These are phyloP conservation scores for Lissonota sp. DNA, from an alignment of 2,888 invertebrate species.

Conservation along the genomic window DNA sequence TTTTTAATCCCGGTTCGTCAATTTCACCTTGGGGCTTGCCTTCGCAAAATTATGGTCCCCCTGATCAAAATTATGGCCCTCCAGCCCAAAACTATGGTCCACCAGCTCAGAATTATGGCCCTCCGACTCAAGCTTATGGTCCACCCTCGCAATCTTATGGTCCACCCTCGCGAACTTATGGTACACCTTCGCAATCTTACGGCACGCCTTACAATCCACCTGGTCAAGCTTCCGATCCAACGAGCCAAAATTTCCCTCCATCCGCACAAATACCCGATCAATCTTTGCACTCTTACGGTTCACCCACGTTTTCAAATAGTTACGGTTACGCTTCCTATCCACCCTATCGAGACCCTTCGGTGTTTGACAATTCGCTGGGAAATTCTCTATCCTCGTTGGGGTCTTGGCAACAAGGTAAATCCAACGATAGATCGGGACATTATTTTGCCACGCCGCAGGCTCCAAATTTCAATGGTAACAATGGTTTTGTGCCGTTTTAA, in stretches of 20 bases:
- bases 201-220: slow-evolving; percentile 38
- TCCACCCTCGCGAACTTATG: slow-evolving; percentile 32
- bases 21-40: slow-evolving; percentile 16
- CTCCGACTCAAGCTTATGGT: slow-evolving; percentile 32
- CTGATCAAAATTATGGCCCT: slow-evolving; percentile 22
- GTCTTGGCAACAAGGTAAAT: slow-evolving; percentile 49
- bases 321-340: slow-evolving; percentile 20
- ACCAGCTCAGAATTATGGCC: slow-evolving; percentile 28
- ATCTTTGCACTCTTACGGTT: slow-evolving; percentile 18
- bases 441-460: not conserved
- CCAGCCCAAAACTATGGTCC: slow-evolving; percentile 40
- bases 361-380: slow-evolving; percentile 18
- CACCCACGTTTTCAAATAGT: not conserved
- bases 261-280: slow-evolving; percentile 10
- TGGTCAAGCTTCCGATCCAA: slow-evolving; percentile 20
- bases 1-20: slow-evolving; percentile 22
- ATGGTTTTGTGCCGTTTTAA: slow-evolving; percentile 55
- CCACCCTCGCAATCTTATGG: slow-evolving; percentile 35
- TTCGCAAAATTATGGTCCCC: slow-evolving; percentile 26
- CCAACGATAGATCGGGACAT: slow-evolving; percentile 47
- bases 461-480: slow-evolving; percentile 9
- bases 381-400: slow-evolving; percentile 37
- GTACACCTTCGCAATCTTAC: slow-evolving; percentile 30
- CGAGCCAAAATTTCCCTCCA: not conserved
- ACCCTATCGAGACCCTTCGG: slow-evolving; percentile 3